Evolutionary conservation across 2,888 invertebrate genomes (phyloP).

Genomic region (Andrena flavipes): DNA sequence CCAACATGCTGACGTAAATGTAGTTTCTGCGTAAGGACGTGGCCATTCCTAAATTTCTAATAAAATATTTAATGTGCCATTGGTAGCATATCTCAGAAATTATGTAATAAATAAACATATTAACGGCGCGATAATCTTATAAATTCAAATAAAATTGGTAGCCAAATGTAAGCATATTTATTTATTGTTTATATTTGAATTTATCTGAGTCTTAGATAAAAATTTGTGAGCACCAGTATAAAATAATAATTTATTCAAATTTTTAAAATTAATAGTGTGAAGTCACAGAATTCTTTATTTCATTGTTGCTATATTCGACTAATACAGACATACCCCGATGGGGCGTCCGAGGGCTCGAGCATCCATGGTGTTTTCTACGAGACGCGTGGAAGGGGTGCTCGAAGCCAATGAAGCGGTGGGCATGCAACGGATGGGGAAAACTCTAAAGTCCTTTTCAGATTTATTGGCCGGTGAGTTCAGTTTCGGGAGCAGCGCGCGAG

Average conservation of each 20-base stretch:
- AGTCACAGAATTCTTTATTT: not conserved
- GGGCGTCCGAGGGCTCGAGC: no score
- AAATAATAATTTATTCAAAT: not conserved
- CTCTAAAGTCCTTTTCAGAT: no score
- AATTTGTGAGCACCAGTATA: no score
- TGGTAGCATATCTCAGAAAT: not conserved
- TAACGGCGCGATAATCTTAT: not conserved
- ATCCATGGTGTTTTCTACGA: no score
- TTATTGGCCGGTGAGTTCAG: no score
- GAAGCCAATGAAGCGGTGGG: no score
- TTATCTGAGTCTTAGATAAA: not conserved
- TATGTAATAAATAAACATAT: not conserved
- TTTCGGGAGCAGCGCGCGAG: no score
- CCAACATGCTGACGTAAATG: slow-evolving; percentile 72
- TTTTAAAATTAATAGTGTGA: not conserved
- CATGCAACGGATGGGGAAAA: no score
- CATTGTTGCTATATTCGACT: not conserved
- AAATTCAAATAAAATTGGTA: not conserved
- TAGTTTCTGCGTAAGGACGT: slow-evolving; percentile 74
- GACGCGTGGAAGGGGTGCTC: no score
- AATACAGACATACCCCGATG: no score
- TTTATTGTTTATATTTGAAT: not conserved
- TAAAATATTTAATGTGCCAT: not conserved
- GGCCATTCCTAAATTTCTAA: not conserved
- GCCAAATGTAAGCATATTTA: not conserved